Base-by-base conservation (phyloP, 2,888 invertebrate species). In the Rugalucina vietnamica region DNA sequence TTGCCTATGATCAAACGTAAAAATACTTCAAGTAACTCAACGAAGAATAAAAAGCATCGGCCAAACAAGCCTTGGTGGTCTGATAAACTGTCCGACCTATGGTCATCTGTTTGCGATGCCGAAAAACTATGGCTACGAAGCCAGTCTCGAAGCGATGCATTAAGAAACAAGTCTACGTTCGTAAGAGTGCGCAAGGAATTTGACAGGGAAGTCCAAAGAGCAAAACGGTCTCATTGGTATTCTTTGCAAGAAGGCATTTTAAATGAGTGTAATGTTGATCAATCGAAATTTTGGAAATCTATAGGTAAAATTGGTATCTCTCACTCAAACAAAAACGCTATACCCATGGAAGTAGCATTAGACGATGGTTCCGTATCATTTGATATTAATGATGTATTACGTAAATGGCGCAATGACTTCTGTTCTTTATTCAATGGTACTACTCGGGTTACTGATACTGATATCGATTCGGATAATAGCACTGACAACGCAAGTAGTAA, bases 61-160 rank as follows among this genome's bases (percentile, higher is more conserved):
- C 72, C 39, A 12, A 60, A 65, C 0, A 81, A 81, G 36, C 81
- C 77, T 24, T 76, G 81, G 81, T 81, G 81, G 81, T 29, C 37
- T 73, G 81, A 76, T 12, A 60, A 29, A 4, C 49, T 81, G 32
- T 39, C 81, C 21, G 49, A 65, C n/a, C 12, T 77, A 37, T 81
- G 81, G 81, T 24, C 21, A 71, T 24, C n/a, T n/a, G 72, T 76
- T 18, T 72, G 50, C 37, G 18, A 8, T 29, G 43, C 76, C 24
- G 81, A 81, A 49, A 76, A 57, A 21, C 10, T n/a, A 27, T 76
- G 73, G 77, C 21, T 77, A 24, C n/a, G 21, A 34, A 14, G 60
- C 37, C 18, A 39, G 36, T 14, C 2, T 36, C 4, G 70, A 37
- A 39, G 57, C 60, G 18, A 71, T n/a, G 60, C 36, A 32, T 18